Conservation (phyloP, 2,888 invertebrate species). For the Cerceris rybyensis region DNA sequence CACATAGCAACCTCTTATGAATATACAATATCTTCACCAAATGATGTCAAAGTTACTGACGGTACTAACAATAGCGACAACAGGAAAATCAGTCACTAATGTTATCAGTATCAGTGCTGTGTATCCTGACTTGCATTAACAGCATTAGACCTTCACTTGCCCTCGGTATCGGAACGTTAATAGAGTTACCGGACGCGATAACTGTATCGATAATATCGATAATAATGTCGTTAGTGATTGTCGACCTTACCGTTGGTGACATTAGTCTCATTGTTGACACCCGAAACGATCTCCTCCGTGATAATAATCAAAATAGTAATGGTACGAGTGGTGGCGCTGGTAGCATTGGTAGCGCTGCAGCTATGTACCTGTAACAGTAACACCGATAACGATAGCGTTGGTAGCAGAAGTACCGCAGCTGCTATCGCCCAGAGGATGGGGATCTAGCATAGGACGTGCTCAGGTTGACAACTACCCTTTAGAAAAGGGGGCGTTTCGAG, state of each 20-base stretch:
- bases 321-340: neutral
- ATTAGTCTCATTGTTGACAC: constrained; percentile 52
- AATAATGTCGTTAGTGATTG: constrained; percentile 33
- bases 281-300: constrained; percentile 38
- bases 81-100: constrained; percentile 28
- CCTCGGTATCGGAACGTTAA: constrained; percentile 18
- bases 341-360: neutral
- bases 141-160: neutral
- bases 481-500: constrained; percentile 67
- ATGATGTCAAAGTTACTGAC: too few relatives aligned
- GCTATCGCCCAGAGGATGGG: constrained; percentile 41
- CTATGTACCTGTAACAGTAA: constrained; percentile 26
- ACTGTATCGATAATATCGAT: constrained; percentile 32
- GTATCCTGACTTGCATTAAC: neutral
- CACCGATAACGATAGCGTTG: constrained; percentile 27
- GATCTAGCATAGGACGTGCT: constrained; percentile 70
- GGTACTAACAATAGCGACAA: constrained; percentile 13
- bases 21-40: too few relatives aligned
- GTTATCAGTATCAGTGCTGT: constrained; percentile 12
- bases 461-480: constrained; percentile 72
- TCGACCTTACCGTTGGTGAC: constrained; percentile 27
- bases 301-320: constrained; percentile 26
- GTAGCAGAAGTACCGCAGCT: constrained; percentile 43
- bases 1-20: too few relatives aligned
- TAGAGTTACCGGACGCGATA: constrained; percentile 38